Conservation (phyloP, 1,140 invertebrate species). For the Oreohelix idahoensis region DNA sequence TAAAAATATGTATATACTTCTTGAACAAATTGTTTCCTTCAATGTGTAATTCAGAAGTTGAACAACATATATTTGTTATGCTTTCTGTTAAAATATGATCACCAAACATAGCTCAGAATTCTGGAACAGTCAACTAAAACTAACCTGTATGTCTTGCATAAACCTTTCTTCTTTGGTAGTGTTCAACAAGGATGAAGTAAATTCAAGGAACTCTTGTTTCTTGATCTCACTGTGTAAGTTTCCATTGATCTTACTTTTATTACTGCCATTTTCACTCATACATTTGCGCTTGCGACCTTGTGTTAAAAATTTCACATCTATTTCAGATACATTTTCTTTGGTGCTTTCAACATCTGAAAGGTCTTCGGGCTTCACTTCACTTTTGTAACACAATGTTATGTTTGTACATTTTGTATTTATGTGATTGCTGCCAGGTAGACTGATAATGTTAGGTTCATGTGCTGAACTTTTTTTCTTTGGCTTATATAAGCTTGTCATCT, state of each 20-base stretch:
- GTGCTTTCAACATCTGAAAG: too few relatives aligned
- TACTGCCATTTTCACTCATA: background rate
- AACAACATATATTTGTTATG: too few relatives aligned
- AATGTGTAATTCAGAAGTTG: too few relatives aligned
- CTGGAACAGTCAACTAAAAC: background rate
- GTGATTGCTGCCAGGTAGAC: background rate
- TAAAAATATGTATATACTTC: too few relatives aligned
- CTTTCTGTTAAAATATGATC: too few relatives aligned
- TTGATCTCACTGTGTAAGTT: background rate
- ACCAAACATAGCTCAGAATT: too few relatives aligned
- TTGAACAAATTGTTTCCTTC: too few relatives aligned
- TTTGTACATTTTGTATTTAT: background rate
- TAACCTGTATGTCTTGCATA: constrained; percentile 59
- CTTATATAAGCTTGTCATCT: background rate
- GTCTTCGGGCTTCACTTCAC: too few relatives aligned
- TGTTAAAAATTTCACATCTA: too few relatives aligned
- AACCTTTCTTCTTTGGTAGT: constrained; percentile 59
- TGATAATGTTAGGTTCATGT: background rate
- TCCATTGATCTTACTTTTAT: background rate
- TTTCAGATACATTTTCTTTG: too few relatives aligned
- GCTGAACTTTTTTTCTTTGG: background rate
- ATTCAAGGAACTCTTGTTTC: background rate
- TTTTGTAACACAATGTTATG: background rate
- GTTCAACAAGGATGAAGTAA: constrained; percentile 41
- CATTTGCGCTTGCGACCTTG: too few relatives aligned